Evolutionary conservation across 2,113 vertebrate genomes (phyloP).

Genomic region (Syrmaticus mikado): DNA sequence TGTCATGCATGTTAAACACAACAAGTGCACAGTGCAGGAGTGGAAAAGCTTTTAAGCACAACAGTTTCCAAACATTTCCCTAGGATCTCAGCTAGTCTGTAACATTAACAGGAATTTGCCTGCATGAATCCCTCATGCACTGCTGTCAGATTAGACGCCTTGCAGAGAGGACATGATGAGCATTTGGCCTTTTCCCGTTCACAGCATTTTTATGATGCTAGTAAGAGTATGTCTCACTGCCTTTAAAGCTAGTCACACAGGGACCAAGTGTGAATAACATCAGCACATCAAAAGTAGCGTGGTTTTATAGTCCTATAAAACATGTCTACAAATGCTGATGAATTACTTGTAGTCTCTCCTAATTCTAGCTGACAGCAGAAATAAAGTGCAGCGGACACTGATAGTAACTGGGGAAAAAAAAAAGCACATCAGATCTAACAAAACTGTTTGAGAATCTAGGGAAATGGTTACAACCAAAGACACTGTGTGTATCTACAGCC

Average conservation of each 20-base stretch:
- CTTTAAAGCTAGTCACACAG: not conserved
- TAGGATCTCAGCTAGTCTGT: not conserved
- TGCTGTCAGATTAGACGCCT: conserved; percentile 22
- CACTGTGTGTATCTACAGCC: rapidly evolving
- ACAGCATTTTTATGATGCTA: not conserved
- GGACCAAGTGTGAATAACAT: not conserved
- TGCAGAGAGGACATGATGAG: conserved; percentile 11
- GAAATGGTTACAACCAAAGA: not conserved
- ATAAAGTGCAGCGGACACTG: not conserved
- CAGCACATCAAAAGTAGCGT: not conserved
- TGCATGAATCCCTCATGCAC: conserved; percentile 15
- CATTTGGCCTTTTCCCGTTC: conserved; percentile 24
- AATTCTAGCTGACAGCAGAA: not conserved
- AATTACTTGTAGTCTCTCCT: not conserved
- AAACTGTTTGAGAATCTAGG: not conserved
- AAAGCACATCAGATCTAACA: not conserved
- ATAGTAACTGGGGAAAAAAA: not conserved
- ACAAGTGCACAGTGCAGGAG: not conserved
- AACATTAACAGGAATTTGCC: conserved; percentile 9
- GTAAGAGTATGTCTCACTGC: not conserved
- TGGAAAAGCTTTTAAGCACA: not conserved
- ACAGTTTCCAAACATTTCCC: conserved; percentile 8
- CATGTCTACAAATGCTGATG: conserved; percentile 5
- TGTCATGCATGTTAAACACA: not conserved
- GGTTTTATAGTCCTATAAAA: conserved; percentile 28